Conservation (phyloP, 2,797 vertebrate species). For the Tapirus indicus region DNA sequence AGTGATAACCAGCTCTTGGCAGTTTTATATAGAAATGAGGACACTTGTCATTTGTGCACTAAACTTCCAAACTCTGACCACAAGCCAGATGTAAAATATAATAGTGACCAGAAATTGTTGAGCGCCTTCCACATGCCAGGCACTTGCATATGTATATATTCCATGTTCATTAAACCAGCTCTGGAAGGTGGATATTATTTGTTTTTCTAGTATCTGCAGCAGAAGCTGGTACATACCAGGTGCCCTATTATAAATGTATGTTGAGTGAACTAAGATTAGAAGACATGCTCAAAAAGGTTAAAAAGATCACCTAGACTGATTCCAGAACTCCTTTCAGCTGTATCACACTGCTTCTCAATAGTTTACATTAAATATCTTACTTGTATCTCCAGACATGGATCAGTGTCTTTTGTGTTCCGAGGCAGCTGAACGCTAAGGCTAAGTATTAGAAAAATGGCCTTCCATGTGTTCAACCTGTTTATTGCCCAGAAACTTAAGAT, state of each 20-base stretch:
- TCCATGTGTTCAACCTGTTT: slow-evolving; percentile 24
- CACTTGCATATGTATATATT: neutral
- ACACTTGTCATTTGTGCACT: neutral
- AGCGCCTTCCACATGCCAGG: neutral
- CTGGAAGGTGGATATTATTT: neutral
- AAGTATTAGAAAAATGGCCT: slow-evolving; percentile 1
- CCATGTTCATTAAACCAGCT: neutral
- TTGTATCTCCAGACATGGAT: neutral
- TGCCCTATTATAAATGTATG: neutral
- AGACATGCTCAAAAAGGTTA: neutral
- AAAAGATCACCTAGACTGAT: neutral
- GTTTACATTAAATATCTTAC: neutral
- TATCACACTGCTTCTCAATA: neutral
- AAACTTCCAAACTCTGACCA: neutral
- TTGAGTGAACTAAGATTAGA: slow-evolving; percentile 6
- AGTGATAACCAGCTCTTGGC: neutral
- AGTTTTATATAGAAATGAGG: slow-evolving; percentile 9
- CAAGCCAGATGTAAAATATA: neutral
- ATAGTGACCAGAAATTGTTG: neutral
- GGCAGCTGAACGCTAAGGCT: neutral
- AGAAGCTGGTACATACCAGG: neutral
- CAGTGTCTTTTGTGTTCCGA: neutral
- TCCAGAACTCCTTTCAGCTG: neutral
- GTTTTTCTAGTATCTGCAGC: neutral
- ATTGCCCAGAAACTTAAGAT: slow-evolving; percentile 45